phyloP scores from a whole-genome alignment of 2,797 vertebrate genomes.

The Hapalemur alaotrensis region DNA sequence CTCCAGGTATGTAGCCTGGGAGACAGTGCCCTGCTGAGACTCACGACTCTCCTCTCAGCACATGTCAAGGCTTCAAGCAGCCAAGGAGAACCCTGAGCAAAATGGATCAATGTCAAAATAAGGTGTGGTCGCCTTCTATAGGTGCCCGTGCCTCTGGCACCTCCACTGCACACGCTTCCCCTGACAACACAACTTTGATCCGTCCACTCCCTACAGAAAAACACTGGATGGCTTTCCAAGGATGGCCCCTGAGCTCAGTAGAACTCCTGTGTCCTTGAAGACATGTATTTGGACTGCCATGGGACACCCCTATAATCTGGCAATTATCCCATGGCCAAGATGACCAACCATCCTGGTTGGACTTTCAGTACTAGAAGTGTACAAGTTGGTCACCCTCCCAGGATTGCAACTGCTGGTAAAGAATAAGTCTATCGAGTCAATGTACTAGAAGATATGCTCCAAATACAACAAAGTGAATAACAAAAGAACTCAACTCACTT shows the following conservation, averaged over 20 bases:
- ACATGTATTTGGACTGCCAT: not conserved
- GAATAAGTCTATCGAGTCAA: not conserved
- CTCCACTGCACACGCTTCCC: not conserved
- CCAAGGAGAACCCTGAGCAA: not conserved
- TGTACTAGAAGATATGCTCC: not conserved
- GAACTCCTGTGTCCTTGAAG: not conserved
- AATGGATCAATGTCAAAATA: not conserved
- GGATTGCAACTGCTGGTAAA: not conserved
- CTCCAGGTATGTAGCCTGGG: not conserved
- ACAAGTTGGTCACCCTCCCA: not conserved
- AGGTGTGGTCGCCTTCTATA: not conserved
- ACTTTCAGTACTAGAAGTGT: not conserved
- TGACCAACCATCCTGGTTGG: not conserved
- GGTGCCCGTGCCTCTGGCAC: not conserved
- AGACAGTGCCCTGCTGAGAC: not conserved
- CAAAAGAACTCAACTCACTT: not conserved
- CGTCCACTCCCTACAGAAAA: not conserved
- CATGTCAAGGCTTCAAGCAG: not conserved
- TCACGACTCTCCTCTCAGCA: not conserved
- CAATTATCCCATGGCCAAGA: not conserved
- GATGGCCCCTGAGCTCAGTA: not conserved
- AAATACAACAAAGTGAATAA: not conserved
- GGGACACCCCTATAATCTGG: not conserved
- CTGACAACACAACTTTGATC: not conserved
- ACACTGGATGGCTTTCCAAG: not conserved